Conservation (phyloP, 1,140 invertebrate genomes). For the Harlomillsia oculata region DNA sequence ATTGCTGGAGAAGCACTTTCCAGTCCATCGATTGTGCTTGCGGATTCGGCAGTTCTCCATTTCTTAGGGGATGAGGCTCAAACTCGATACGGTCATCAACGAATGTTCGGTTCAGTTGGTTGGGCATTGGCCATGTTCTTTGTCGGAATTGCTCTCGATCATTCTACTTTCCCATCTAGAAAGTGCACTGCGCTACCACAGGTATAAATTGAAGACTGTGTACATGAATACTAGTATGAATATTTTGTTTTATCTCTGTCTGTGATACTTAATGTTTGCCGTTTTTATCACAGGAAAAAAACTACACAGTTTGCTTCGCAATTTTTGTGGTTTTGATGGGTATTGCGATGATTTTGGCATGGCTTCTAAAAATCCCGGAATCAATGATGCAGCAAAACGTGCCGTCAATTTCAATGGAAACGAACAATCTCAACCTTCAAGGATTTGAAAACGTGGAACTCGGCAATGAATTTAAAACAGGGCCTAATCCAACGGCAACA, state of each 20-base stretch:
- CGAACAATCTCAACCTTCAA: slow-evolving; percentile 5
- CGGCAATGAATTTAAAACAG: slow-evolving; percentile 16
- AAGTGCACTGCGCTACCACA: slow-evolving; percentile 28
- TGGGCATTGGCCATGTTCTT: slow-evolving; percentile 99
- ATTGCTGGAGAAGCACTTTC: slow-evolving; percentile 95
- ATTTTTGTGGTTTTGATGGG: slow-evolving; percentile 91
- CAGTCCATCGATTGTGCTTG: slow-evolving; percentile 92
- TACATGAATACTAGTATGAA: neutral
- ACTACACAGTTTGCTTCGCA: slow-evolving; percentile 97
- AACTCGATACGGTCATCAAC: slow-evolving; percentile 81
- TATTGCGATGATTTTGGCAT: slow-evolving; percentile 69
- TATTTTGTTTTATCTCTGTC: neutral
- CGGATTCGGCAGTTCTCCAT: slow-evolving; percentile 85
- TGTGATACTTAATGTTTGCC: slow-evolving; percentile 1
- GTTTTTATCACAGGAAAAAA: slow-evolving; percentile 58
- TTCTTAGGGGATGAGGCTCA: slow-evolving; percentile 84
- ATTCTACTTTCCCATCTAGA: slow-evolving; percentile 74
- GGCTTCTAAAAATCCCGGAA: slow-evolving; percentile 26
- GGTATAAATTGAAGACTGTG: slow-evolving; percentile 3
- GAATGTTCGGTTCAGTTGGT: slow-evolving; percentile 96
- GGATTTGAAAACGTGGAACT: slow-evolving; percentile 33
- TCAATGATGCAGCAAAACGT: neutral
- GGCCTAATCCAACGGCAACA: neutral
- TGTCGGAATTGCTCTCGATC: slow-evolving; percentile 94
- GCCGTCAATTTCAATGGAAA: slow-evolving; percentile 19